A percentile compares a stretch with the other conserved stretches of the same genome.
Evolutionary conservation across 2,888 invertebrate genomes (phyloP).

Genomic region (Drosophila subsilvestris): DNA sequence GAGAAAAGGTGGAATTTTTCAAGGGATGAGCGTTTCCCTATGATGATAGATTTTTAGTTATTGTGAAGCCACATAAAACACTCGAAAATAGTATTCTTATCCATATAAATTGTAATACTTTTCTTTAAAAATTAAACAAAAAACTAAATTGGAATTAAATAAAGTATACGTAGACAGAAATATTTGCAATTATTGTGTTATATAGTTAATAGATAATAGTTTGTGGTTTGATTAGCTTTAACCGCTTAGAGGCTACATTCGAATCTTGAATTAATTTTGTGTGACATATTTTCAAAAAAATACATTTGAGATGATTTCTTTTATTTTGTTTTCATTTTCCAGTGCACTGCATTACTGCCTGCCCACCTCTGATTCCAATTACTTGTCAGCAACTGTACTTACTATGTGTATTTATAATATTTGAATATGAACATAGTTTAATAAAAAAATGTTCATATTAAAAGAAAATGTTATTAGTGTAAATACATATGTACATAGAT

Average conservation of each 20-base stretch:
- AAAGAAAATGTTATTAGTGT: constrained; percentile 1
- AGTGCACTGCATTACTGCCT: neutral
- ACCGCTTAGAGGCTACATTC: neutral
- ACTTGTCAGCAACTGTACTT: neutral
- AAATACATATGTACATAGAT: neutral
- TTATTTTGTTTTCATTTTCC: neutral
- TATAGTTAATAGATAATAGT: neutral
- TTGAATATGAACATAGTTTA: neutral
- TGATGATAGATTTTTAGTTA: too few species aligned
- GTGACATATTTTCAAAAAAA: too few species aligned
- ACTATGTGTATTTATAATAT: neutral
- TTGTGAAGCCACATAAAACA: neutral
- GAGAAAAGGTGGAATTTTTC: too few species aligned
- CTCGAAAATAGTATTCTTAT: neutral
- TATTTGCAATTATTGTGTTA: neutral
- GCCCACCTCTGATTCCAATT: neutral
- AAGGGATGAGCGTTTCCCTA: too few species aligned
- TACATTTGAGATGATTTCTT: neutral
- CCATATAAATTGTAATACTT: neutral
- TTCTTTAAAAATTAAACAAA: too few species aligned
- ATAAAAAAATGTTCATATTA: neutral
- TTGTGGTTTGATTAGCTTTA: neutral
- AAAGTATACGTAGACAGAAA: neutral
- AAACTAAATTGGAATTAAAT: too few species aligned
- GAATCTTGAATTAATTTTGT: neutral